phyloP scores from a whole-genome alignment of 2,797 vertebrate genomes.

The Clarias fuscus region DNA sequence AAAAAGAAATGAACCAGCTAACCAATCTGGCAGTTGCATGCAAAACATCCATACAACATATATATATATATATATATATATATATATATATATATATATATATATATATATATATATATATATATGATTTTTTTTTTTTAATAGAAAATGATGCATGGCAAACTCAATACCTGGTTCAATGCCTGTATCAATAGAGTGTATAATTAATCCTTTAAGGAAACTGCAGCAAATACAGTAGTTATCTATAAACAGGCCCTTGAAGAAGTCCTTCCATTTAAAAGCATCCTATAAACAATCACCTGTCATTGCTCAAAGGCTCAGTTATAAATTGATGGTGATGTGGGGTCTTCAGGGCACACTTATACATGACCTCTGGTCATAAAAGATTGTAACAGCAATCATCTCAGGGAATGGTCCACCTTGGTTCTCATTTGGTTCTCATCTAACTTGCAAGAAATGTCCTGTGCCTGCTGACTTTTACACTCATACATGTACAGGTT shows the following conservation, averaged over 20 bases:
- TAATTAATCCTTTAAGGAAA: conserved; percentile 12
- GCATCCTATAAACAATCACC: conserved; percentile 37
- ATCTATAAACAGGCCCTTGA: conserved; percentile 39
- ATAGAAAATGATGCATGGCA: background rate
- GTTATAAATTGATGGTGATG: conserved; percentile 13
- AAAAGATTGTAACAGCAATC: conserved; percentile 9
- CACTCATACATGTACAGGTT: conserved; percentile 32
- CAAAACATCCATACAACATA: background rate
- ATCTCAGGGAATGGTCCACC: conserved; percentile 8
- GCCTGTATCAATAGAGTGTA: background rate
- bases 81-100: too few species aligned
- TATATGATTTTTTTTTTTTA: background rate
- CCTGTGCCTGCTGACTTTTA: conserved; percentile 20
- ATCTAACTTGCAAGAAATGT: conserved; percentile 25
- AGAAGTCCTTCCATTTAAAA: conserved; percentile 41
- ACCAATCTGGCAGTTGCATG: too few species aligned
- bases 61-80: too few species aligned
- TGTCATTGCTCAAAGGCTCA: conserved; percentile 19
- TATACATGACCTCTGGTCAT: conserved; percentile 1
- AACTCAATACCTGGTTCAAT: background rate
- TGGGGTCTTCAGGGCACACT: background rate
- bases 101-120: too few species aligned
- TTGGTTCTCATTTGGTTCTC: background rate
- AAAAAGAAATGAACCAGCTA: background rate
- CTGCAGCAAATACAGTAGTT: background rate